Base-by-base conservation (phyloP, 2,888 invertebrate species). In the Leuctra nigra region DNA sequence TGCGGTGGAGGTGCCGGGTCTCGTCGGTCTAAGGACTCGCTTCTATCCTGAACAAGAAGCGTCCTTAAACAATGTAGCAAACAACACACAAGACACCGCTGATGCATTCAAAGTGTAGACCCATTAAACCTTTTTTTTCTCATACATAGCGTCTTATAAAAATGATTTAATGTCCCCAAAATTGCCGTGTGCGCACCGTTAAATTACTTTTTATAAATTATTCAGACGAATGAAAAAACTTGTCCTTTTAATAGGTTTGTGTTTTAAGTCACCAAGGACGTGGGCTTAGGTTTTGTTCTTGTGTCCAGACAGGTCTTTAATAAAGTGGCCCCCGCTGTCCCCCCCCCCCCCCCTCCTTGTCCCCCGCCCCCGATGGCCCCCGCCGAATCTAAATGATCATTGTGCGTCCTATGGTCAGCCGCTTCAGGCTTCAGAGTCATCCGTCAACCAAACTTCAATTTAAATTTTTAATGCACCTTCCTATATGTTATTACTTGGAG, bases 361-460 rank as follows among this genome's bases (percentile, higher is more conserved):
- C 47, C 11, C n/a, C 25, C 14, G 25, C 25, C 47, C 47, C 11
- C 44, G 4, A 6, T 6, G 18, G 20, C 44, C 38, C n/a, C 47
- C 47, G 47, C 47, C 47, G 47, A 13, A 9, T 35, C 33, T 29
- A 33, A 33, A 50, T 50, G 50, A 18, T 16, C 33, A 50, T 50
- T 50, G 50, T 50, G 35, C 35, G 50, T 18, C 24, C 14, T 4
- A 16, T 13, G 23, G 18, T n/a, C 35, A 9, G 33, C 2, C 22
- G 50, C 50, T 29, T 16, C 47, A 35, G 50, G 50, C 35, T 18
- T n/a, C 22, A n/a, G 11, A 33, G 35, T 20, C 50, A 50, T 50
- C 50, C 50, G 50, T 50, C 50, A 50, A 50, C 50, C 50, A 22
- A n/a, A 29, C 22, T 29, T 16, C 50, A 50, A 50, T 50, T 50